Evolutionary conservation across 2,797 vertebrate species (phyloP), one percentile per base, ranked within the genome.

Genomic region (Danio albolineatus): DNA sequence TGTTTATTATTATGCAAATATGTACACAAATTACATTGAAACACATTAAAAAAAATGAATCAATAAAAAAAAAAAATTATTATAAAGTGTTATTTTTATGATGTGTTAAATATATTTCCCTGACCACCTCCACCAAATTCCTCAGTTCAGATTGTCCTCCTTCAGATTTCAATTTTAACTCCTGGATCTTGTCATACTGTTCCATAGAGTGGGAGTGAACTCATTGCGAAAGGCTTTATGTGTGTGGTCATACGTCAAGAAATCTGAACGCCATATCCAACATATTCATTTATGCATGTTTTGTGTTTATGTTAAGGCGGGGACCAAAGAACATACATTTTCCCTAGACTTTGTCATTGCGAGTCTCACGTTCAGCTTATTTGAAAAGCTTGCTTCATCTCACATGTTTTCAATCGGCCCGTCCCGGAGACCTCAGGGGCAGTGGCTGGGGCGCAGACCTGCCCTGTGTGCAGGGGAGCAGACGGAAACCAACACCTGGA

Each of bases 361-460:
- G 85, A 85, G 86, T 91, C 85, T 93, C 89, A 90, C 89, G 82
- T 85, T 85, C 86, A 92, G 86, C 78, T 70, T 85, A 91, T 89
- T 93, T 91, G 89, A 93, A 73, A 91, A 82, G 86, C 86, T 92
- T 92, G 89, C 90, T 92, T 92, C 90, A 91, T 88, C 91, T 93
- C 92, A 94, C 89, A 93, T 94, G 93, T 91, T 93, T 94, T 91
- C 86, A 93, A 93, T 94, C 87, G 87, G 86, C 86, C 88, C 88
- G 82, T 90, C 85, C 86, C 76, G 85, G 80, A 88, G 88, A 91
- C 71, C 60, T 85, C 70, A 65, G 86, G 89, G 89, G 87, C 87
- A 91, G 69, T 80, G 82, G 19, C 43, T 71, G 72, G 48, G 77
- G 61, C 82, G 79, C 75, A 62, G 82, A 82, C 78, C 80, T 80